Percentiles rank a stretch among this genome's conserved stretches.
Conservation (phyloP, 2,797 vertebrate genomes). For the Hippocampus kuda region DNA sequence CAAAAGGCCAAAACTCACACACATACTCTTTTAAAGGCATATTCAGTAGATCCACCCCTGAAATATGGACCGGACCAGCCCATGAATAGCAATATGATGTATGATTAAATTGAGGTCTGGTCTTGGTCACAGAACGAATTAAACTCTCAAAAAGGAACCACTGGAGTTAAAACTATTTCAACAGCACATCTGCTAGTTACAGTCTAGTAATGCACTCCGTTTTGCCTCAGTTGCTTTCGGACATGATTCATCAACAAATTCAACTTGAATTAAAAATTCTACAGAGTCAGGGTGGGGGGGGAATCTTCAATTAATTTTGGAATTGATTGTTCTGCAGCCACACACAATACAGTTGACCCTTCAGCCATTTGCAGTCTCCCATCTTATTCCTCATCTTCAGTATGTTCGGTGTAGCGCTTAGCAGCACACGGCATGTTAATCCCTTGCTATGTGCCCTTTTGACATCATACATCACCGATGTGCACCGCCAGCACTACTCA, state of each 20-base stretch:
- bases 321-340: not conserved
- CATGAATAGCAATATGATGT: too few species aligned
- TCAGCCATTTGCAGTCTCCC: slow-evolving; percentile 10
- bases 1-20: too few species aligned
- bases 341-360: slow-evolving; percentile 4
- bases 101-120: too few species aligned
- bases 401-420: slow-evolving; percentile 31
- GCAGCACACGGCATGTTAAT: slow-evolving; percentile 48
- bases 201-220: not conserved
- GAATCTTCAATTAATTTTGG: not conserved
- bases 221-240: not conserved
- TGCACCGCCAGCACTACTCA: slow-evolving; percentile 43
- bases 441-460: slow-evolving; percentile 54
- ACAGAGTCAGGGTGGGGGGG: too few species aligned
- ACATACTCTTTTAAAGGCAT: too few species aligned
- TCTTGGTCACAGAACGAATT: too few species aligned
- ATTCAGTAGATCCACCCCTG: too few species aligned
- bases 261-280: not conserved
- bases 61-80: too few species aligned
- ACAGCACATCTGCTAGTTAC: not conserved
- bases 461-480: slow-evolving; percentile 55
- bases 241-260: not conserved
- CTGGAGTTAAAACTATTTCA: not conserved
- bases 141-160: too few species aligned
- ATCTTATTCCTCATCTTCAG: slow-evolving; percentile 19